These are phyloP conservation scores for Tapirus terrestris DNA, from an alignment of 2,113 vertebrate species.

Conservation along the genomic window DNA sequence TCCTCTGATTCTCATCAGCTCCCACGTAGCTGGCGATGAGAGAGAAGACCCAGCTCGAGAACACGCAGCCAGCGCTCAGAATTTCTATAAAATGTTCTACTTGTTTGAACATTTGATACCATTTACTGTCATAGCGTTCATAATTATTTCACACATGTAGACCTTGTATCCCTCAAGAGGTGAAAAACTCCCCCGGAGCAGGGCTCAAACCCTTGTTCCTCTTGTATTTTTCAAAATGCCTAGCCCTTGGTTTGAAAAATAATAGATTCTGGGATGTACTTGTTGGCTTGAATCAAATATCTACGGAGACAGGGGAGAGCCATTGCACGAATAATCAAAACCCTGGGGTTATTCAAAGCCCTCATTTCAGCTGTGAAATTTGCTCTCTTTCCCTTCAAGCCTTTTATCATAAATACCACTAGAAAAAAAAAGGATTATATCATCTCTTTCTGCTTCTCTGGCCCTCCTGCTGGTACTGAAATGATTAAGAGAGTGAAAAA, in stretches of 20 bases:
- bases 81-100: fast-evolving
- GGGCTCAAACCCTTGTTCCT: neutral
- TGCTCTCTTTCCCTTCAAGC: neutral
- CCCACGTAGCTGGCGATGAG: fast-evolving
- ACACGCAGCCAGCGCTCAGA: fast-evolving
- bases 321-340: neutral
- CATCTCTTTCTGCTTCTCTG: neutral
- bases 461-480: neutral
- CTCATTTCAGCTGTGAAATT: neutral
- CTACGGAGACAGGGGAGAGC: neutral
- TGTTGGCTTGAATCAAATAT: neutral
- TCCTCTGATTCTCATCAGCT: neutral
- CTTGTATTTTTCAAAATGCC: neutral
- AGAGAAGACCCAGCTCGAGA: neutral
- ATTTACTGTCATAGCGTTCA: neutral
- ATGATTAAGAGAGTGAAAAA: neutral
- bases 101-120: too few relatives aligned
- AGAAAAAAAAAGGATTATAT: neutral
- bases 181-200: too few relatives aligned
- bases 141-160: neutral
- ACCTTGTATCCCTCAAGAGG: neutral
- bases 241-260: neutral
- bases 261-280: neutral
- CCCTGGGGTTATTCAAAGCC: neutral
- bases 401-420: constrained; percentile 20